These are phyloP conservation scores for Drosophila funebris DNA, from an alignment of 1,140 invertebrate genomes.

Conservation along the genomic window DNA sequence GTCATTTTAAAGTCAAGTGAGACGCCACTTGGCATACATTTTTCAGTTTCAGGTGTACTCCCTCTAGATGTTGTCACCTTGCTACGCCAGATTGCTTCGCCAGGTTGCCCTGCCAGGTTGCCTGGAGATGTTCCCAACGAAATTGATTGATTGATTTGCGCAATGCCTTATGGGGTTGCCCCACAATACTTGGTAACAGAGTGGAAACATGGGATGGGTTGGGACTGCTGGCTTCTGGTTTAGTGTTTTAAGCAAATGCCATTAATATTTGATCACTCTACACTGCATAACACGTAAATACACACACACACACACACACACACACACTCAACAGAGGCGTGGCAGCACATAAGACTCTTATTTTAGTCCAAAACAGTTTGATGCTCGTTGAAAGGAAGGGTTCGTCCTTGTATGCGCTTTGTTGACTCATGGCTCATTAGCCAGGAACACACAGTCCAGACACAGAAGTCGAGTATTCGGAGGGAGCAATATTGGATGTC, in stretches of 20 bases:
- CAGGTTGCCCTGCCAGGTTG: neutral
- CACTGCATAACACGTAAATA: constrained; percentile 1
- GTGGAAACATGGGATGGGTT: too few relatives aligned
- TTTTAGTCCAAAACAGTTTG: constrained; percentile 22
- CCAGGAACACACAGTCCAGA: constrained; percentile 18
- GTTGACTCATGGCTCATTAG: constrained; percentile 63
- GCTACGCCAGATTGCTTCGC: neutral
- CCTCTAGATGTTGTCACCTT: constrained; percentile 2
- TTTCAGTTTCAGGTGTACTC: constrained; percentile 8
- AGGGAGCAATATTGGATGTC: neutral
- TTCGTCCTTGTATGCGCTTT: constrained; percentile 11
- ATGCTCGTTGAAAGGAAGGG: neutral
- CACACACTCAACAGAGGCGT: neutral
- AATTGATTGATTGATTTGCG: constrained; percentile 41
- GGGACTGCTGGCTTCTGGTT: neutral
- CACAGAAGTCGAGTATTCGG: neutral
- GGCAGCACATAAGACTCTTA: constrained; percentile 24
- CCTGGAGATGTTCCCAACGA: neutral
- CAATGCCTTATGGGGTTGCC: neutral
- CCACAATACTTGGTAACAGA: neutral
- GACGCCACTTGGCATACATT: constrained; percentile 52
- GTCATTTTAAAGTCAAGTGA: constrained; percentile 69
- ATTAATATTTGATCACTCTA: constrained; percentile 60
- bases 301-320: constrained; percentile 4
- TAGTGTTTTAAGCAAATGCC: constrained; percentile 50